Evolutionary conservation across 2,797 vertebrate genomes (phyloP).

Genomic region (Lagorchestes hirsutus): DNA sequence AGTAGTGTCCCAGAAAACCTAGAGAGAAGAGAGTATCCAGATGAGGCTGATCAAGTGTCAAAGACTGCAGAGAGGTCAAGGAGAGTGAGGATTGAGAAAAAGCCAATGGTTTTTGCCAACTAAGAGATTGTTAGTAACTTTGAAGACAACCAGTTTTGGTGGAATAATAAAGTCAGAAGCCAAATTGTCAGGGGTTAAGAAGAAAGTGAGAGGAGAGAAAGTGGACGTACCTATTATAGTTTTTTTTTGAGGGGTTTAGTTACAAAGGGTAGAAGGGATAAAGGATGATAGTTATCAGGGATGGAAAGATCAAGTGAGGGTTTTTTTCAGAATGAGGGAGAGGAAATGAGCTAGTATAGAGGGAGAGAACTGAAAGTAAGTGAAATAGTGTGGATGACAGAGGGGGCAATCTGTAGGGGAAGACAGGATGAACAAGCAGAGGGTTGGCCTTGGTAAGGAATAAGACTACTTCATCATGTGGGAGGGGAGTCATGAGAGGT

Average conservation of each 20-base stretch:
- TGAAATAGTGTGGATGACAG: not conserved
- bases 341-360: not conserved
- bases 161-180: not conserved
- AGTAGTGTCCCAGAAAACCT: not conserved
- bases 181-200: not conserved
- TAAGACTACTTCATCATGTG: not conserved
- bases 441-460: not conserved
- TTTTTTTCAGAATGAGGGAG: not conserved
- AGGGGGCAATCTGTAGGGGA: not conserved
- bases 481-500: too few species aligned
- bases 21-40: not conserved
- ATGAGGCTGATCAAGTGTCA: not conserved
- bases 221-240: not conserved
- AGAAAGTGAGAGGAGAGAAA: not conserved
- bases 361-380: not conserved
- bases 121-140: not conserved
- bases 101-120: not conserved
- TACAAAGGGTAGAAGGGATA: not conserved
- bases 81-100: not conserved
- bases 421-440: not conserved
- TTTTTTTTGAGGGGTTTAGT: not conserved
- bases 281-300: not conserved
- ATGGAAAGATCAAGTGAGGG: not conserved
- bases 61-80: not conserved
- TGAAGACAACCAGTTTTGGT: not conserved